phyloP scores from a whole-genome alignment of 2,797 vertebrate species.

The Neoniphon sammara region DNA sequence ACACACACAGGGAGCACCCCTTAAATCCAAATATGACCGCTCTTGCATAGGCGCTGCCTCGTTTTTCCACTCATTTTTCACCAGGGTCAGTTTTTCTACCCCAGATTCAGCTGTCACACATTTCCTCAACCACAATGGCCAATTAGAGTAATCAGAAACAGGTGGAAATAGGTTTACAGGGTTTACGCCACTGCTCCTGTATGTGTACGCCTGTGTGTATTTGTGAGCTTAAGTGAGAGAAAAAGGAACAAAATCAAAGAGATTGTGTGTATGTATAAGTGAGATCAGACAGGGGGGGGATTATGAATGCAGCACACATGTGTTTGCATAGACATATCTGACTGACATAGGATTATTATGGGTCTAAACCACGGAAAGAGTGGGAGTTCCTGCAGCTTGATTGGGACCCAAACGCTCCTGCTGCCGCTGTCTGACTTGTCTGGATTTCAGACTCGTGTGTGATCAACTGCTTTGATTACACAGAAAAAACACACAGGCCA shows the following conservation, averaged over 20 bases:
- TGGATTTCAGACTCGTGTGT: constrained; percentile 25
- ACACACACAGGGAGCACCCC: constrained; percentile 32
- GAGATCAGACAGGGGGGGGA: neutral
- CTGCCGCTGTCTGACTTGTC: constrained; percentile 24
- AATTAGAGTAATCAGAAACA: constrained; percentile 82
- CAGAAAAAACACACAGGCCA: constrained; percentile 31
- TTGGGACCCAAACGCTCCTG: constrained; percentile 55
- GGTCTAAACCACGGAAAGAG: constrained; percentile 62
- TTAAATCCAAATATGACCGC: constrained; percentile 45
- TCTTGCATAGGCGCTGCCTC: constrained; percentile 34
- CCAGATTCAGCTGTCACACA: constrained; percentile 73
- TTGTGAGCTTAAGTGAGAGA: constrained; percentile 19
- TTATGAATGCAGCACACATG: constrained; percentile 40
- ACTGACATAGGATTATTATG: constrained; percentile 71
- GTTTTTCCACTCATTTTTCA: constrained; percentile 78
- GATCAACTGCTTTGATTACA: constrained; percentile 54
- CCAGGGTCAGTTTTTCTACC: constrained; percentile 70
- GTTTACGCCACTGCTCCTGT: constrained; percentile 45
- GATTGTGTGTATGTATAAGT: constrained; percentile 27
- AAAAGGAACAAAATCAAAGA: constrained; percentile 28
- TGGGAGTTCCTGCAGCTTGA: constrained; percentile 65
- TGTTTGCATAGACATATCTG: constrained; percentile 63
- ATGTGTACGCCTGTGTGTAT: constrained; percentile 18
- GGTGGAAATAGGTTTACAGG: constrained; percentile 51
- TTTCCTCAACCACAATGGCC: constrained; percentile 72